Evolutionary conservation across 2,797 vertebrate species (phyloP), one percentile per base, ranked within the genome.

Genomic region (Pseudochirops cupreus): DNA sequence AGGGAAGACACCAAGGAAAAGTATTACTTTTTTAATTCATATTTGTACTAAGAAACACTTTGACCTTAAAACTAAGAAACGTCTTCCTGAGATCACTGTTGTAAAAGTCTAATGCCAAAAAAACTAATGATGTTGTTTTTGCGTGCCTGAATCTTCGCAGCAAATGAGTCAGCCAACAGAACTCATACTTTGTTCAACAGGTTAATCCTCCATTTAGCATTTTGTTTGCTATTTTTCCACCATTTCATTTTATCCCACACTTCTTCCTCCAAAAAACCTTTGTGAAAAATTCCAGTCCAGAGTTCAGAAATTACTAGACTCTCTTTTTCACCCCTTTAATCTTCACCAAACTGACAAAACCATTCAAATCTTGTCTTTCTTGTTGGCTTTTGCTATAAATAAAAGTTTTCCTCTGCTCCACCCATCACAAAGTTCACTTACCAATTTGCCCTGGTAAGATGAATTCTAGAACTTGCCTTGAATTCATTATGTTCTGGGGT

Each of bases 341-440:
- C 26, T 18, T 16, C 4, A 50, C 21, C 18, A 2, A 1, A 12
- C 6, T 74, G 67, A 39, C 67, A 74, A 74, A 74, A 74, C 67
- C 67, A 74, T 74, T 39, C n/a, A 21, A 74, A 39, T 74, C 28
- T 28, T 31, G 33, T 56, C 57, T 92, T 91, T 67, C 26, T 59
- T 92, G 58, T 74, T 87, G 87, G 10, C 11, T 56, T 1, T 95
- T 96, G 26, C n/a, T 96, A 59, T 93, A 14, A 90, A 93, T 58
- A 55, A 10, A 95, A 95, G 5, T 62, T 97, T 95, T 58, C 12
- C 16, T 94, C 95, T 96, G 94, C 90, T 91, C 10, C 24, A 74
- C 5, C 5, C n/a, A 39, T 93, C 92, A 91, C 53, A 53, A 67
- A 13, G 14, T 82, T 96, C 54, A 93, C 95, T 95, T 96, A 91